Percentiles rank a stretch among this genome's conserved stretches.
Evolutionary conservation across 2,797 vertebrate species (phyloP).

Genomic region (Prionace glauca): DNA sequence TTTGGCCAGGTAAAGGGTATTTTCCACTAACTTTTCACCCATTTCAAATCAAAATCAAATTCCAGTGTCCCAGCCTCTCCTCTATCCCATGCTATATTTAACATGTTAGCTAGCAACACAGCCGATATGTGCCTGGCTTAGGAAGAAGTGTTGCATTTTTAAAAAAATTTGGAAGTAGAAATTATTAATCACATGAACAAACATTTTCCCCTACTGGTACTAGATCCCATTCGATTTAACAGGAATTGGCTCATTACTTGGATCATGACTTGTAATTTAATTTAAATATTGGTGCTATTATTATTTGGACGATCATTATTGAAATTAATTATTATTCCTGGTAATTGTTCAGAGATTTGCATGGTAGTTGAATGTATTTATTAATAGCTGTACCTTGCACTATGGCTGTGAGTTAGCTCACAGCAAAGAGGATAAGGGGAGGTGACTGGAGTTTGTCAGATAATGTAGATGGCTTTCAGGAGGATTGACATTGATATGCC

Average conservation of each 20-base stretch:
- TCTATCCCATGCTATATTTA: neutral
- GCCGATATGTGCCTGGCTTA: neutral
- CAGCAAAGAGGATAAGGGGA: neutral
- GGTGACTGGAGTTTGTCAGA: constrained; percentile 27
- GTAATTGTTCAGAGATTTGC: constrained; percentile 12
- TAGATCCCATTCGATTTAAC: neutral
- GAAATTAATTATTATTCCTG: neutral
- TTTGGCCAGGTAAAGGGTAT: neutral
- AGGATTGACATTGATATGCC: constrained; percentile 32
- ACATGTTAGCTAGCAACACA: neutral
- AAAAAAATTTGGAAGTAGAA: neutral
- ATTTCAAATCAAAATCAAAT: neutral
- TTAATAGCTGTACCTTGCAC: neutral
- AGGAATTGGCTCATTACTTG: neutral
- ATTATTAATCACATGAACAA: neutral
- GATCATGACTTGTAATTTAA: neutral
- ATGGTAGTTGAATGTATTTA: neutral
- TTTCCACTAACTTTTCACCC: neutral
- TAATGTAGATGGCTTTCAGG: constrained; percentile 32
- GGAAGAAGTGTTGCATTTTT: neutral
- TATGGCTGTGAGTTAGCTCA: neutral
- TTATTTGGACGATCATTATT: neutral
- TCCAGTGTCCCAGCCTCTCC: neutral
- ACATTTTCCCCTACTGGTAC: neutral
- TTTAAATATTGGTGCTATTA: neutral